Base-by-base conservation (phyloP, 2,797 vertebrate genomes). In the Coregonus sp. region DNA sequence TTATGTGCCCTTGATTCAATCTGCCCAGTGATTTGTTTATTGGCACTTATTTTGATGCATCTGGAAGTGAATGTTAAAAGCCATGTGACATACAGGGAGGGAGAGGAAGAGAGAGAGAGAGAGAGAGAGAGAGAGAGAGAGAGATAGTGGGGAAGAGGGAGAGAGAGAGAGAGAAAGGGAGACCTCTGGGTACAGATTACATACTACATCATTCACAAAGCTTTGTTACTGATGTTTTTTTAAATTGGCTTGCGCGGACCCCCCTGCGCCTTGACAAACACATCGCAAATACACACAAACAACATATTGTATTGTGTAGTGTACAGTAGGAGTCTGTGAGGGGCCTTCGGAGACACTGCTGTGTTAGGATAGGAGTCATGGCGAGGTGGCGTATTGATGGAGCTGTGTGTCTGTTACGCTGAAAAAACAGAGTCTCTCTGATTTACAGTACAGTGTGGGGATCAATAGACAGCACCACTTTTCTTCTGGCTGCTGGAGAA, bases 41-140 rank as follows among this genome's bases (percentile, higher is more conserved):
- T 92, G 92, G 88, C 93, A 93, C 92, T 92, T 93, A 93, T 93
- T 94, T 92, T 93, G 93, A 94, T 92, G 91, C 91, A 91, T 91
- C 91, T 92, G 89, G 87, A 93, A 92, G 90, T 85, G 85, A 89
- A 87, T 86, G 82, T 91, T 93, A 88, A 92, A 92, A 91, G 91
- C 86, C 84, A 76, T 31, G 77, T 84, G 78, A 77, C 84, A 83
- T 25, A 52, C 75, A 70, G 54, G 68, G 52, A 25, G 51, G 68
- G 50, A 7, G 15, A 61, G 15, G 67, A 40, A 65, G 31, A 63
- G 50, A 72, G 47, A 66, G 61, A 77, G 5, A 71, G 78, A 80
- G 40, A 11, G 40, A 33, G 31, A 33, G 31, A 33, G 31, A 2
- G 40, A 47, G 40, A 11, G 40, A 11, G 40, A 47, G 40, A 47